Evolutionary conservation across 2,797 vertebrate genomes (phyloP).

Genomic region (Esox masquinongy): DNA sequence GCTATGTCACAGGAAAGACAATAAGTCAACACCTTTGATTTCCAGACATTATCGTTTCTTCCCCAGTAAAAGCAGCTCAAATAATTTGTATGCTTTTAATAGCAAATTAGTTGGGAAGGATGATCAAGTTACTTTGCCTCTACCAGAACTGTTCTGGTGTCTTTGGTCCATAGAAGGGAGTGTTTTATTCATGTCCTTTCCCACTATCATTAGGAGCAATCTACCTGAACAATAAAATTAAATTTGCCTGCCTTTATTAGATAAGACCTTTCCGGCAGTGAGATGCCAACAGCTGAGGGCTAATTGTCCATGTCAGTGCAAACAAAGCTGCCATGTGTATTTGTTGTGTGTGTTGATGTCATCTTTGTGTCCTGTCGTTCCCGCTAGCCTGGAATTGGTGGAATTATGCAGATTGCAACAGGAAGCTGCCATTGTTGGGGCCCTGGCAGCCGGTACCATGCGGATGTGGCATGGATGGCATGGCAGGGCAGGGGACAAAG

Average conservation of each 20-base stretch:
- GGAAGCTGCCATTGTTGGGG: constrained; percentile 35
- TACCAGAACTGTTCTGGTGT: constrained; percentile 49
- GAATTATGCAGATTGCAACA: constrained; percentile 42
- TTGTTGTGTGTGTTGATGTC: constrained; percentile 37
- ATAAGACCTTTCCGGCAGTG: constrained; percentile 49
- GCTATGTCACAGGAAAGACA: constrained; percentile 39
- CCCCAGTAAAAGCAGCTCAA: constrained; percentile 34
- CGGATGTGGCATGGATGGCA: constrained; percentile 24
- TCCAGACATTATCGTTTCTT: constrained; percentile 19
- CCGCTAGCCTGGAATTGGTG: constrained; percentile 26
- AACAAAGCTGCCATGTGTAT: constrained; percentile 50
- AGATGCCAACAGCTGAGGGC: constrained; percentile 40
- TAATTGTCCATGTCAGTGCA: constrained; percentile 53
- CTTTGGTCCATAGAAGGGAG: constrained; percentile 45
- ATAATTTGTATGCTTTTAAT: constrained; percentile 43
- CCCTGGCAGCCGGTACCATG: constrained; percentile 29
- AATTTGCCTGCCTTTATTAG: constrained; percentile 54
- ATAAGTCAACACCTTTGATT: constrained; percentile 49
- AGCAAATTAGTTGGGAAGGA: constrained; percentile 45
- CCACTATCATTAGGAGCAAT: constrained; percentile 57
- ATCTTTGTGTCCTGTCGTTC: constrained; percentile 38
- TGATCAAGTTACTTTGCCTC: constrained; percentile 45
- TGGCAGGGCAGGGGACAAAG: background rate
- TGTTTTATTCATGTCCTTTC: constrained; percentile 53
- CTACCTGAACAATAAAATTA: constrained; percentile 63